A percentile compares a stretch with the other conserved stretches of the same genome.
Conservation (phyloP, 2,888 invertebrate species). For the Seira ritae region DNA sequence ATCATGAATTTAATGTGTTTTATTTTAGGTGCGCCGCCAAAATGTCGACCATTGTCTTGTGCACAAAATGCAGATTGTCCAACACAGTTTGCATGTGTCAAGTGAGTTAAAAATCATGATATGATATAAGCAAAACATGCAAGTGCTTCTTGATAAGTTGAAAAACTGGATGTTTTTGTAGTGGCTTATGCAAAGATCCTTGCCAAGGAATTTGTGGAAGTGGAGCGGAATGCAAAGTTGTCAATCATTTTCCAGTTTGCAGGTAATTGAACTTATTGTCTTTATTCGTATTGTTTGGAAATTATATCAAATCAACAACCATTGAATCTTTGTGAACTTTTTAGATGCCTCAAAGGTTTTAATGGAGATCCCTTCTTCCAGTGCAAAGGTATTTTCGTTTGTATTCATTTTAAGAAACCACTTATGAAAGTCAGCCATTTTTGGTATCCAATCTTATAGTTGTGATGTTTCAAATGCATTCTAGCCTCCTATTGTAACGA, state of each 20-base stretch:
- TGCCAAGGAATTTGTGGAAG: slow-evolving; percentile 73
- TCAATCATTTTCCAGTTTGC: slow-evolving; percentile 73
- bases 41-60: slow-evolving; percentile 72
- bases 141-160: background rate
- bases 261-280: background rate
- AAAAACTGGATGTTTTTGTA: slow-evolving; percentile 37
- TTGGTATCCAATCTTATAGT: background rate
- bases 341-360: slow-evolving; percentile 71
- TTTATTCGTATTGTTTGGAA: no score
- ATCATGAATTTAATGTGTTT: background rate
- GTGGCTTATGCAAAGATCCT: slow-evolving; percentile 72
- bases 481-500: slow-evolving; percentile 72
- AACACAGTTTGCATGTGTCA: slow-evolving; percentile 72
- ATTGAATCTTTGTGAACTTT: no score
- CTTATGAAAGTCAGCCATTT: background rate
- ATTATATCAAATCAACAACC: no score
- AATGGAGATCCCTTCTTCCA: slow-evolving; percentile 73
- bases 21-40: slow-evolving; percentile 67
- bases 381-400: slow-evolving; percentile 66
- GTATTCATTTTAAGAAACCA: background rate
- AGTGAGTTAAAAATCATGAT: slow-evolving; percentile 52
- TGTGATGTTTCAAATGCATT: slow-evolving; percentile 9
- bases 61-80: slow-evolving; percentile 72
- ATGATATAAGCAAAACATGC: slow-evolving; percentile 6
- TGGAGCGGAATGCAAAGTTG: slow-evolving; percentile 70